Evolutionary conservation across 37 sponge, comb jelly and placozoan genomes (phyloP).

Genomic region (Ianthella basta): DNA sequence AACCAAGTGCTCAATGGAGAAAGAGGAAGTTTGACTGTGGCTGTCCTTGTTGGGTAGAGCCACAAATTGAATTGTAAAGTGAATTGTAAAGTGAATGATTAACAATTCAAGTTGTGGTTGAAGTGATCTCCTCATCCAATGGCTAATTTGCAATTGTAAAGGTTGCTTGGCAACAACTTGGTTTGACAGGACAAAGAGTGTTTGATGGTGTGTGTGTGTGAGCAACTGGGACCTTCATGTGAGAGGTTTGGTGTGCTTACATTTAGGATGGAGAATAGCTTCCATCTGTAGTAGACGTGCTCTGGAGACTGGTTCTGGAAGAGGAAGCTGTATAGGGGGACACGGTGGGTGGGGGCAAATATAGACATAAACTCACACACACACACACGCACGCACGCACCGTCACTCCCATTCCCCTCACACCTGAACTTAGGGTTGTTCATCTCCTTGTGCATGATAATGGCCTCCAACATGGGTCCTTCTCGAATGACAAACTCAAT

Average conservation of each 20-base stretch:
- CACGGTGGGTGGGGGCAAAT: background rate
- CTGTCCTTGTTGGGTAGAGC: no score
- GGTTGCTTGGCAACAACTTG: no score
- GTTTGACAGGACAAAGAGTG: no score
- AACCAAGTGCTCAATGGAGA: background rate
- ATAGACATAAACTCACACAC: no score
- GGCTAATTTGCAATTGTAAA: no score
- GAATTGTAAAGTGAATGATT: no score
- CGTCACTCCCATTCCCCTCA: no score
- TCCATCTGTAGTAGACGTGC: constrained; percentile 99
- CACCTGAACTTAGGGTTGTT: constrained; percentile 87
- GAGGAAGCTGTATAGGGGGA: constrained; percentile 69
- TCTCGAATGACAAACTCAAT: constrained; percentile 98
- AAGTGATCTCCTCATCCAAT: no score
- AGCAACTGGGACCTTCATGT: background rate
- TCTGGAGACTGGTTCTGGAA: constrained; percentile 92
- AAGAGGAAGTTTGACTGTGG: no score
- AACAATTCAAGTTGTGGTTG: no score
- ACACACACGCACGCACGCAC: background rate
- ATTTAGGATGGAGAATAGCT: constrained; percentile 94
- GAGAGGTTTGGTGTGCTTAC: constrained; percentile 29
- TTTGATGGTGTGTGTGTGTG: no score
- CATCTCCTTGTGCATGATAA: constrained; percentile 96
- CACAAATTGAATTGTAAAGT: no score
- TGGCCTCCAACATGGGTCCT: constrained; percentile 98